Conservation (phyloP, 1,140 invertebrate genomes). For the Macrocentrus cingulum region DNA sequence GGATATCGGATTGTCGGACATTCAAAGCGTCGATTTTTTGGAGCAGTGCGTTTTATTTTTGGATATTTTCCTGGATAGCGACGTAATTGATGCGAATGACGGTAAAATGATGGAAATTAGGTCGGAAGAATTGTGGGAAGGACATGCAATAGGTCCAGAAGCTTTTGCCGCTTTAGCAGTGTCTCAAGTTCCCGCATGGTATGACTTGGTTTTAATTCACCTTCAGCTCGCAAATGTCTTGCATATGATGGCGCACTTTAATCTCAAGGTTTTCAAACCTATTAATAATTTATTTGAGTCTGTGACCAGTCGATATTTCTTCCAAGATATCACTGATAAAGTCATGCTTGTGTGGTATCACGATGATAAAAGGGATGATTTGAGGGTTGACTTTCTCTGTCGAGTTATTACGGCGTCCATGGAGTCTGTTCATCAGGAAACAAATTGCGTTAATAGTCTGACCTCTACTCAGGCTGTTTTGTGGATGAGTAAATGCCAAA, state of each 20-base stretch:
- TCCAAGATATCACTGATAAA: constrained; percentile 58
- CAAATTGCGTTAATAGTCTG: constrained; percentile 55
- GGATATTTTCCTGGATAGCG: constrained; percentile 70
- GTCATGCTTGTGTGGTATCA: constrained; percentile 50
- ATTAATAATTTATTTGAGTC: constrained; percentile 77
- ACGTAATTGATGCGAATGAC: constrained; percentile 42
- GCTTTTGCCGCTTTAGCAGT: constrained; percentile 77
- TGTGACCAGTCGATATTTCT: constrained; percentile 61
- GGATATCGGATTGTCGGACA: constrained; percentile 73
- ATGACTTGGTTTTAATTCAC: constrained; percentile 76
- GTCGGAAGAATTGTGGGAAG: constrained; percentile 72
- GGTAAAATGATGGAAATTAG: constrained; percentile 52
- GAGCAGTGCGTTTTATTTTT: constrained; percentile 72
- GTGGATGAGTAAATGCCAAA: constrained; percentile 73
- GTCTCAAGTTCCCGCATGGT: constrained; percentile 73
- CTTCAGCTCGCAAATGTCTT: constrained; percentile 75
- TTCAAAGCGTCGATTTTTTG: constrained; percentile 70
- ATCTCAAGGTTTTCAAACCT: constrained; percentile 73
- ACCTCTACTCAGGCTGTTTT: constrained; percentile 63
- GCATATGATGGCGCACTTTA: constrained; percentile 77
- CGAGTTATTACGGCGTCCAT: constrained; percentile 68
- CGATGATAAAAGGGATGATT: constrained; percentile 57
- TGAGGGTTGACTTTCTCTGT: constrained; percentile 66
- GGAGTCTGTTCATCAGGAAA: constrained; percentile 62
- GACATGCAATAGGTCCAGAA: constrained; percentile 56